A percentile compares a stretch with the other conserved stretches of the same genome.
Evolutionary conservation across 2,113 vertebrate species (phyloP).

Genomic region (Aspidoscelis tigris): DNA sequence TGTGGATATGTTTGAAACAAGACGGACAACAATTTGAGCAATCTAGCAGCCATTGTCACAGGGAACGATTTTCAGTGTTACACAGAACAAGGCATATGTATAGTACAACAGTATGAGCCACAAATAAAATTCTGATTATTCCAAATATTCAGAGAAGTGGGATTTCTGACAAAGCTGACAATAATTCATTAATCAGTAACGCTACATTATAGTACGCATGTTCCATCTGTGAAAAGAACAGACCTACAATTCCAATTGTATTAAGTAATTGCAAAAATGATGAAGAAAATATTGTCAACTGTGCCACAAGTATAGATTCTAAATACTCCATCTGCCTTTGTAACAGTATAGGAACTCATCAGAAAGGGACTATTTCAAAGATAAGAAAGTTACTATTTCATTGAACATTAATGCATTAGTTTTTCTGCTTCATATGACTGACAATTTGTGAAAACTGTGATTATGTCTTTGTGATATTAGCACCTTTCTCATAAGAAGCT

Average conservation of each 20-base stretch:
- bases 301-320: not conserved
- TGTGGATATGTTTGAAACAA: too few species aligned
- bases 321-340: not conserved
- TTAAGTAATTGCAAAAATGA: not conserved
- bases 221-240: not conserved
- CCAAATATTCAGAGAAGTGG: not conserved
- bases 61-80: not conserved
- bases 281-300: not conserved
- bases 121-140: too few species aligned
- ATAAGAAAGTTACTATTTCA: conserved; percentile 11
- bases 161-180: not conserved
- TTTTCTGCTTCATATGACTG: conserved; percentile 13
- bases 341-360: conserved; percentile 6
- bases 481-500: conserved; percentile 33
- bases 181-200: not conserved
- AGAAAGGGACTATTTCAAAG: not conserved
- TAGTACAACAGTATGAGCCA: too few species aligned
- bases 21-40: too few species aligned
- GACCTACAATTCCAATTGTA: not conserved
- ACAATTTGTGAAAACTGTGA: not conserved
- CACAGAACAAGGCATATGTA: not conserved
- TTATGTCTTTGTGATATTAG: conserved; percentile 32
- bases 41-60: not conserved
- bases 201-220: not conserved
- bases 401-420: not conserved